Evolutionary conservation across 1,140 invertebrate species (phyloP).

Genomic region (Lepeophtheirus salmonis): DNA sequence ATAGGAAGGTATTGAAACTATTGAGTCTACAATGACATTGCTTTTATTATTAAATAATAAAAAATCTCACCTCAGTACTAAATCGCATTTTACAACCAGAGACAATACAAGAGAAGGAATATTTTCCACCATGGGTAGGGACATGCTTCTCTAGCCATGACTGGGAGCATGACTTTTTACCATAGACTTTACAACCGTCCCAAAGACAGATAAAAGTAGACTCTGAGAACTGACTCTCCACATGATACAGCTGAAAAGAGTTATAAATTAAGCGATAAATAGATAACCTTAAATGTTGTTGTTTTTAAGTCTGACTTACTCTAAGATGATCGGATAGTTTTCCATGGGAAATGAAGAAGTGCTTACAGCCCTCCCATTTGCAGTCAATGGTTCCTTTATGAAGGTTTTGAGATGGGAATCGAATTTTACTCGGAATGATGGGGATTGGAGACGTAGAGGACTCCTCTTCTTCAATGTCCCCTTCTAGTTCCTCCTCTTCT

Average conservation of each 20-base stretch:
- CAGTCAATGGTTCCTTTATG: neutral
- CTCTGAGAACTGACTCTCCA: neutral
- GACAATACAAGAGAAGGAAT: conserved; percentile 84
- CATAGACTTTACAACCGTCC: conserved; percentile 40
- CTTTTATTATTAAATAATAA: no score
- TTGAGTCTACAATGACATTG: no score
- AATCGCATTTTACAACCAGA: conserved; percentile 75
- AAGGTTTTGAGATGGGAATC: neutral
- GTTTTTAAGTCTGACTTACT: neutral
- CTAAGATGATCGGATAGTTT: conserved; percentile 9
- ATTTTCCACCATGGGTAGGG: conserved; percentile 62
- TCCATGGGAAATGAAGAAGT: conserved; percentile 1
- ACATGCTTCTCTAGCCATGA: conserved; percentile 84
- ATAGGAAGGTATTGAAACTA: no score
- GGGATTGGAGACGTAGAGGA: neutral
- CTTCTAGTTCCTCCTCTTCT: neutral
- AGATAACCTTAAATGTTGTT: neutral
- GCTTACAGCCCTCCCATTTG: conserved; percentile 4
- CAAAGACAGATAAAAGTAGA: conserved; percentile 2
- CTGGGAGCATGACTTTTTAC: conserved; percentile 65
- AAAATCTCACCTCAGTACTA: conserved; percentile 48
- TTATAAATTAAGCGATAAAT: neutral
- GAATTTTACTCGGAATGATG: neutral
- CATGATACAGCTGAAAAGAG: neutral
- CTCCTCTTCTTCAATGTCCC: neutral